These are phyloP conservation scores for Cacatua alba DNA, from an alignment of 2,113 vertebrate species.

Conservation along the genomic window DNA sequence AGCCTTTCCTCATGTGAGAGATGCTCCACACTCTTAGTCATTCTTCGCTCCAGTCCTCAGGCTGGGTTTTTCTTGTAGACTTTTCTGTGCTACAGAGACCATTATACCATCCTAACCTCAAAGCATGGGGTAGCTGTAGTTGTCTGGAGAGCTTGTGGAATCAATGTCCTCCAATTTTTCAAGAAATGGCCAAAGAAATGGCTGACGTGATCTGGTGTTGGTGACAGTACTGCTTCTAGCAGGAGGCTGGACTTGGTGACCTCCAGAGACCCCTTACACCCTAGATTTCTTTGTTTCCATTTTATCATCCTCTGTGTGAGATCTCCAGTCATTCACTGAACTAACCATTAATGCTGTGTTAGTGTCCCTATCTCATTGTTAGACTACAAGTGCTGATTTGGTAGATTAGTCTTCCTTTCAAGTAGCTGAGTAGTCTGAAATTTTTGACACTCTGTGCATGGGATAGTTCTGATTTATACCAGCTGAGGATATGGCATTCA, in stretches of 20 bases:
- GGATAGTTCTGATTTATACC: slow-evolving; percentile 36
- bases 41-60: neutral
- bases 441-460: neutral
- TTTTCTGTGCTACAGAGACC: neutral
- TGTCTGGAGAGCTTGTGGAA: neutral
- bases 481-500: slow-evolving; percentile 7
- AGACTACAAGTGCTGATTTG: slow-evolving; percentile 31
- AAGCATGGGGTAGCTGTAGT: neutral
- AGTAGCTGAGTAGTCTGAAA: slow-evolving; percentile 16
- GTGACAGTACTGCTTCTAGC: neutral
- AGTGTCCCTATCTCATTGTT: neutral
- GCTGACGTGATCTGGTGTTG: neutral
- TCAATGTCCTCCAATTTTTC: neutral
- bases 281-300: neutral
- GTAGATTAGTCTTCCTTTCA: slow-evolving; percentile 21
- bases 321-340: neutral
- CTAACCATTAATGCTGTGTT: neutral
- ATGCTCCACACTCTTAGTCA: neutral
- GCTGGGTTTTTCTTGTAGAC: neutral
- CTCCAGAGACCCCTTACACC: neutral
- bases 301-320: neutral
- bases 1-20: neutral
- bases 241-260: neutral
- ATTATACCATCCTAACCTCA: neutral
- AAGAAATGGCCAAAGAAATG: neutral